Conservation (phyloP, 2,113 vertebrate species). For the Oncorhynchus nerka region DNA sequence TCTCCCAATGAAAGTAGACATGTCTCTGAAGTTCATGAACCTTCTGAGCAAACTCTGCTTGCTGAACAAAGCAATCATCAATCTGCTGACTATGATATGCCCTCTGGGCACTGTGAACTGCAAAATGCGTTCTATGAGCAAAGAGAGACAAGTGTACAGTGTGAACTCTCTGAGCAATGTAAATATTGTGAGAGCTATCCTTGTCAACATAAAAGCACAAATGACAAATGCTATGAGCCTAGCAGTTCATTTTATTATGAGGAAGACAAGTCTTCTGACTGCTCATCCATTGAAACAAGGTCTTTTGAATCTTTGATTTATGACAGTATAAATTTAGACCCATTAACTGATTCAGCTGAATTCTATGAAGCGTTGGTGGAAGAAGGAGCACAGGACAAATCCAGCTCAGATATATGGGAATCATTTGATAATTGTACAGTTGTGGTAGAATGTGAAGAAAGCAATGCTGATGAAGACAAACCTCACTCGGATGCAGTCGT, state of each 20-base stretch:
- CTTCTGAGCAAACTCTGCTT: conserved; percentile 12
- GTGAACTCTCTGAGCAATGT: conserved; percentile 20
- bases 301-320: conserved; percentile 60
- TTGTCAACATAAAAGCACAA: background rate
- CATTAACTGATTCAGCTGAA: conserved; percentile 48
- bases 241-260: conserved; percentile 33
- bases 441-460: background rate
- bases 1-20: conserved; percentile 28
- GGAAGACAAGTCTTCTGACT: conserved; percentile 56
- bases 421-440: conserved; percentile 59
- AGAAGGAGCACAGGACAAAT: conserved; percentile 59
- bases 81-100: background rate
- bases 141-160: conserved; percentile 26
- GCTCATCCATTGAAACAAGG: conserved; percentile 58
- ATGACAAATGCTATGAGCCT: background rate
- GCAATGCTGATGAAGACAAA: conserved; percentile 23
- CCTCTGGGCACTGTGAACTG: conserved; percentile 14
- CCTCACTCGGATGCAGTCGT: conserved; percentile 5
- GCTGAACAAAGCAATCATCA: conserved; percentile 20
- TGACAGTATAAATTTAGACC: conserved; percentile 41
- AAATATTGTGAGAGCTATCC: conserved; percentile 9
- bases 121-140: conserved; percentile 14
- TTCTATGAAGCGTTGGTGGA: conserved; percentile 22
- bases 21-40: conserved; percentile 11
- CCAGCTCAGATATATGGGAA: conserved; percentile 48